Evolutionary conservation across 2,113 vertebrate genomes (phyloP), one percentile per base, ranked within the genome.

Genomic region (Pseudopodoces humilis): DNA sequence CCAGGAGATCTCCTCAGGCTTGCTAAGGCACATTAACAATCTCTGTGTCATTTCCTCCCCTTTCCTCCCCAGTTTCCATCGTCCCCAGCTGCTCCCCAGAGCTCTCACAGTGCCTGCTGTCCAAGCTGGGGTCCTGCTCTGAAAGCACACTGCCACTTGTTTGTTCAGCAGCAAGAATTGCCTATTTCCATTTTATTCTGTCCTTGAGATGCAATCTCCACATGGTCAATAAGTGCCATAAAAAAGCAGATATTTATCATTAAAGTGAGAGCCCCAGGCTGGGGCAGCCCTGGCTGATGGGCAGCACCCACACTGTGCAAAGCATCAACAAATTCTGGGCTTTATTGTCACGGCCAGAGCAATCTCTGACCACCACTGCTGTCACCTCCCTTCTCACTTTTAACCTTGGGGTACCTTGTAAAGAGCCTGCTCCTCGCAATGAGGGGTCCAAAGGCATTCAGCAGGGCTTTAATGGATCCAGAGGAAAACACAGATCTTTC

Each of bases 171-270:
- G 52, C 55, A n/a, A 56, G 46, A 76, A 60, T 27, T 81, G 60
- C 60, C 92, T 24, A 2, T 49, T 75, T 62, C 74, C 37, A 2
- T 86, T 94, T 68, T 28, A 74, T 46, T 52, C 87, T 74, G 41
- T 53, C 77, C 85, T 83, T 86, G 72, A 91, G 92, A 74, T 37
- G 69, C 77, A 86, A 86, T 64, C 93, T 95, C 69, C 81, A 65
- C 87, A 83, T 28, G 71, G 68, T 93, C 95, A 92, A 75, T 86
- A 92, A 92, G 70, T 24, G 56, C 64, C 92, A 88, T 31, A 46
- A 71, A 76, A 74, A 88, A 41, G 44, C 24, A 43, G 65, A 68
- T 65, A 86, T 91, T 79, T 74, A 56, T 94, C 91, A 85, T 75
- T 76, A 31, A 63, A 77, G 81, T 31, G 21, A 22, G 47, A 65